Evolutionary conservation across 2,888 invertebrate species (phyloP).

Genomic region (Phasia obesa): DNA sequence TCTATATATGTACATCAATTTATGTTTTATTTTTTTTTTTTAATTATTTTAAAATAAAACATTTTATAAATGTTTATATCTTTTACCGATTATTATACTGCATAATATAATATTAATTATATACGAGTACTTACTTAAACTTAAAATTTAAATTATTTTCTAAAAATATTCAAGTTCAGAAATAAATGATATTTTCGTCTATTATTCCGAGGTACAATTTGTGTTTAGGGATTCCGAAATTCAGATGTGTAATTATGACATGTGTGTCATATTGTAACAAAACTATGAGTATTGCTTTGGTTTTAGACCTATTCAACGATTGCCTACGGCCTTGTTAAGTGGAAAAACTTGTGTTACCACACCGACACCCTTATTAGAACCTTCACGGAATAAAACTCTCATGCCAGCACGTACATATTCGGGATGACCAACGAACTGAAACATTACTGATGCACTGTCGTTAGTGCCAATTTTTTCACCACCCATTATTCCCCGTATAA

Average conservation of each 20-base stretch:
- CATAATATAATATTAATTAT: not conserved
- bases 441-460: slow-evolving; percentile 92
- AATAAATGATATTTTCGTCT: slow-evolving; percentile 2
- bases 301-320: slow-evolving; percentile 56
- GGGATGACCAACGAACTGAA: slow-evolving; percentile 94
- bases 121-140: not conserved
- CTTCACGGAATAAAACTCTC: slow-evolving; percentile 92
- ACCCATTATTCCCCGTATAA: slow-evolving; percentile 89
- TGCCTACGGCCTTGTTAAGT: slow-evolving; percentile 77
- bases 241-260: not conserved
- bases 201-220: slow-evolving; percentile 61
- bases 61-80: slow-evolving; percentile 28
- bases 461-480: slow-evolving; percentile 86
- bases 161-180: slow-evolving; percentile 31
- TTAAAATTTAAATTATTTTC: too few species aligned
- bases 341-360: slow-evolving; percentile 90
- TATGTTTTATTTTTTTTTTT: not conserved
- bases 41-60: not conserved
- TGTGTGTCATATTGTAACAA: slow-evolving; percentile 14
- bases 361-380: slow-evolving; percentile 93
- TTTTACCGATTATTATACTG: not conserved
- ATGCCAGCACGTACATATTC: slow-evolving; percentile 92
- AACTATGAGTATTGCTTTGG: not conserved
- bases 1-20: slow-evolving; percentile 16
- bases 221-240: slow-evolving; percentile 40